phyloP scores from a whole-genome alignment of 1,140 invertebrate species.

The Zaprionus ghesquierei region DNA sequence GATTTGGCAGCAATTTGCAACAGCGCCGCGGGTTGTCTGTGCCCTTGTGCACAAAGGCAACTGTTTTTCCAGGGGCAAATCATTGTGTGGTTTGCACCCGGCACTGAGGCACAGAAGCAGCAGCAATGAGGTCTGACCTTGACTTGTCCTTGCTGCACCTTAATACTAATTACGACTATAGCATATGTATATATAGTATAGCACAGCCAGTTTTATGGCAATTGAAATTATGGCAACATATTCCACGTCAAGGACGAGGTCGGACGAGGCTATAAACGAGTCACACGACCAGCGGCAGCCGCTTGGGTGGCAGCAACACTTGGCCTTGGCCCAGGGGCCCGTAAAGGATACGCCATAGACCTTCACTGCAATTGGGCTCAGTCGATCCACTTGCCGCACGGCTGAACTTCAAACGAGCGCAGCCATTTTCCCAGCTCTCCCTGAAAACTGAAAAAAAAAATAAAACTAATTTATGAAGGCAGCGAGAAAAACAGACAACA shows the following conservation, averaged over 20 bases:
- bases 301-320: slow-evolving; percentile 55
- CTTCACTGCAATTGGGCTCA: slow-evolving; percentile 8
- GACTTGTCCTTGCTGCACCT: slow-evolving; percentile 58
- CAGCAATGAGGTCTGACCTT: slow-evolving; percentile 53
- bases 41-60: slow-evolving; percentile 19
- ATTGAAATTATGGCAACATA: slow-evolving; percentile 23
- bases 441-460: slow-evolving; percentile 18
- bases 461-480: slow-evolving; percentile 42
- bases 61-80: slow-evolving; percentile 44
- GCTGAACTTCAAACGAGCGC: slow-evolving; percentile 27
- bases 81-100: slow-evolving; percentile 63
- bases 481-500: slow-evolving; percentile 20
- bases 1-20: slow-evolving; percentile 58
- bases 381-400: slow-evolving; percentile 6
- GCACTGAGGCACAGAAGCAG: slow-evolving; percentile 24
- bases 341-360: background rate
- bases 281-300: slow-evolving; percentile 66
- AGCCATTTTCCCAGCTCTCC: slow-evolving; percentile 33
- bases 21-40: slow-evolving; percentile 41
- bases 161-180: slow-evolving; percentile 18
- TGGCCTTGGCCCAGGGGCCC: slow-evolving; percentile 56
- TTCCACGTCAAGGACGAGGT: background rate
- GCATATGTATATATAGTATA: slow-evolving; percentile 12
- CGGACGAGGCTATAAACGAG: slow-evolving; percentile 31
- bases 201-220: background rate